A percentile compares a stretch with the other conserved stretches of the same genome.
Evolutionary conservation across 2,797 vertebrate species (phyloP).

Genomic region (Pipistrellus nathusii): DNA sequence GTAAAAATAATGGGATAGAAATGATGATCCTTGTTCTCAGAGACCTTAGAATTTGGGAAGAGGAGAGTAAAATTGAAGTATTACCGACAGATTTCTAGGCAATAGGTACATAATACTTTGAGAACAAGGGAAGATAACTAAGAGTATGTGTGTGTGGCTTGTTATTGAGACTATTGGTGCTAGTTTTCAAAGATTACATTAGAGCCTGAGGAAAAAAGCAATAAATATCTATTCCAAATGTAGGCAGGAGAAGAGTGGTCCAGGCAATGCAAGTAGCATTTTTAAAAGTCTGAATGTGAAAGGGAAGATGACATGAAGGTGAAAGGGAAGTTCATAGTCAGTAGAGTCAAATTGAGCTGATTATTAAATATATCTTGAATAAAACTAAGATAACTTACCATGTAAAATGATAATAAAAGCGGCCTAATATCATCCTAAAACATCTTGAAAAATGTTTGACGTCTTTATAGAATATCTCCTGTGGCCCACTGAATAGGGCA

Average conservation of each 20-base stretch:
- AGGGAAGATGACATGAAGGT: background rate
- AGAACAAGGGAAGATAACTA: background rate
- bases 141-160: background rate
- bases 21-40: background rate
- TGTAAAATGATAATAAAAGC: conserved; percentile 4
- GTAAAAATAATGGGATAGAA: background rate
- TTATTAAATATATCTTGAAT: background rate
- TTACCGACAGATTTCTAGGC: background rate
- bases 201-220: background rate
- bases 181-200: background rate
- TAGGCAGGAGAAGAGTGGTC: background rate
- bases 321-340: background rate
- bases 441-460: background rate
- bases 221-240: background rate
- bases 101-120: background rate
- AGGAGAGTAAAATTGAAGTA: background rate
- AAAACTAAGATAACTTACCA: background rate
- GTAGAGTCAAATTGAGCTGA: background rate
- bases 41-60: background rate
- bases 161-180: background rate
- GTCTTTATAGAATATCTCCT: background rate
- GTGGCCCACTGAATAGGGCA: background rate
- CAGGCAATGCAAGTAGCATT: background rate
- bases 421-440: background rate
- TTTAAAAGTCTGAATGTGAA: background rate